These are phyloP conservation scores for Parascotia fuliginaria DNA, from an alignment of 2,888 invertebrate species.

Conservation along the genomic window DNA sequence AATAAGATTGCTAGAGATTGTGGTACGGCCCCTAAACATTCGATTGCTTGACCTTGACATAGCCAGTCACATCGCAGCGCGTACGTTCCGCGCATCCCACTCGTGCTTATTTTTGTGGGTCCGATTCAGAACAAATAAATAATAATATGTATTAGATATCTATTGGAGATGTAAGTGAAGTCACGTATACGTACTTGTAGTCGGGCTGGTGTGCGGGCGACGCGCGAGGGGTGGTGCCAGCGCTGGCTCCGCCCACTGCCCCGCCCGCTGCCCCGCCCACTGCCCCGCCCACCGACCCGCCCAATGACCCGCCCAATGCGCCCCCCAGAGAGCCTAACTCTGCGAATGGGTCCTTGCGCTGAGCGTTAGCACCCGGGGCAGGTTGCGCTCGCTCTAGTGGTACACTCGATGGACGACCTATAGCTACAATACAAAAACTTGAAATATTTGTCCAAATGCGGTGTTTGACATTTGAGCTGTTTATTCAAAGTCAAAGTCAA, in stretches of 20 bases:
- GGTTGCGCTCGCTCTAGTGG: slow-evolving; percentile 78
- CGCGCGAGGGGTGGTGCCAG: slow-evolving; percentile 55
- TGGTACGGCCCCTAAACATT: too few species aligned
- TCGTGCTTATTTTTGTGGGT: too few species aligned
- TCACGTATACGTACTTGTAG: slow-evolving; percentile 62
- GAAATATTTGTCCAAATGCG: too few species aligned
- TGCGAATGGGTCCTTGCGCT: slow-evolving; percentile 89
- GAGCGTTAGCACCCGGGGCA: slow-evolving; percentile 27
- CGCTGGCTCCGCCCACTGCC: slow-evolving; percentile 15
- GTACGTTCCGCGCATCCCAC: too few species aligned
- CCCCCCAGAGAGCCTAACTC: slow-evolving; percentile 85
- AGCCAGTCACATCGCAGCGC: too few species aligned
- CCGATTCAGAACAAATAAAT: too few species aligned
- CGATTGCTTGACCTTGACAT: too few species aligned
- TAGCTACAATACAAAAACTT: too few species aligned
- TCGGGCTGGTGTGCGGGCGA: slow-evolving; percentile 79
- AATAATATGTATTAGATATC: not conserved
- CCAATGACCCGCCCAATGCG: not conserved
- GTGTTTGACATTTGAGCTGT: too few species aligned
- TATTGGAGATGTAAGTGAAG: not conserved
- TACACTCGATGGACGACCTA: slow-evolving; percentile 70
- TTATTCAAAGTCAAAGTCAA: too few species aligned
- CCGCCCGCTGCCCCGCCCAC: slow-evolving; percentile 42
- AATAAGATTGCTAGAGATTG: too few species aligned
- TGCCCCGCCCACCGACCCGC: slow-evolving; percentile 88